Base-by-base conservation (phyloP, 1,140 invertebrate genomes). In the Pygmarrhopalites habei region DNA sequence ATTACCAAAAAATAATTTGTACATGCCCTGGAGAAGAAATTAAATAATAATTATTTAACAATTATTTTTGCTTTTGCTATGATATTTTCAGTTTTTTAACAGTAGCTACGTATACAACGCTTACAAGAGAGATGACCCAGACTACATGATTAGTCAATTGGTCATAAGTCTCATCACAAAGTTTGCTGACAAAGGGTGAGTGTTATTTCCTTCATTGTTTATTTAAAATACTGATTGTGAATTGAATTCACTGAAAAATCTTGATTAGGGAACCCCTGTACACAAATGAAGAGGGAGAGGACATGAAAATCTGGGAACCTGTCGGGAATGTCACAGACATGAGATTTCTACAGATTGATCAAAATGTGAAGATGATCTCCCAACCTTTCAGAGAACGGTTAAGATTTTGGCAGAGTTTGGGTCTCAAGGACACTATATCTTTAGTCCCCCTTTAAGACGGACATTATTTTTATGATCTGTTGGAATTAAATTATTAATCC, bases 261-360 rank as follows among this genome's bases (percentile, higher is more conserved):
- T 35, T 51, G 43, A 23, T 60, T 23, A 60, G 58, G 7, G 47
- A 61, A 17, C 64, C 64, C 10, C 44, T 58, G 2, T 61, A 61
- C 46, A 61, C 64, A 14, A 47, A 51, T 30, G 59, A 58, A 23
- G 30, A 47, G 26, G 64, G 64, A 28, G 35, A 23, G 29, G 43
- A 57, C 21, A 23, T 56, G 0, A 28, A 26, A 4, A 62, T 66
- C 14, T 66, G 64, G 64, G 46, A 66, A 5, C 52, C 43, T 25
- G 23, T 66, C 17, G 43, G 2, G 19, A 25, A 28, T 23, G 43
- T 10, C 0, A 44, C n/a, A 1, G 15, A 61, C 35, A 23, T 57
- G 2, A 61, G 28, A 41, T 56, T 66, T 32, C 28, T 66, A 5
- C 41, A 58, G 21, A 66, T 66, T 17, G 59, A 66, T 17, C 32